Conservation (phyloP, 2,888 invertebrate genomes). For the Melitaea athalia region DNA sequence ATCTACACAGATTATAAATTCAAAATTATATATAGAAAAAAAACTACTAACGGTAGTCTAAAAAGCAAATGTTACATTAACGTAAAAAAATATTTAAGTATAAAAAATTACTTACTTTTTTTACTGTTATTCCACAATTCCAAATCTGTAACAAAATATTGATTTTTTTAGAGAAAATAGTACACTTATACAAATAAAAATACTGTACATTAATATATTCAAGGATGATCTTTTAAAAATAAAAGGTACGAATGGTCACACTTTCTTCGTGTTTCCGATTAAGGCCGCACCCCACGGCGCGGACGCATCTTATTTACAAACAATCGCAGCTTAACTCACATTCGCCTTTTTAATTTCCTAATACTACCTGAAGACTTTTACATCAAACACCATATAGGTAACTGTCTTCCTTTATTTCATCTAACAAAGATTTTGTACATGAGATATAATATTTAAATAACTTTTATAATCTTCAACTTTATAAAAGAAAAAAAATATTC, state of each 20-base stretch:
- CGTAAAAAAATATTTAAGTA: not conserved
- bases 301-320: slow-evolving; percentile 68
- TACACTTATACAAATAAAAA: not conserved
- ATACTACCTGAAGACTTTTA: slow-evolving; percentile 27
- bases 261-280: slow-evolving; percentile 34
- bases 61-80: not conserved
- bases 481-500: too few species aligned
- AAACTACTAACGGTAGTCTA: not conserved
- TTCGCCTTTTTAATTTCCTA: slow-evolving; percentile 43
- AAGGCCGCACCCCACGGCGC: slow-evolving; percentile 55
- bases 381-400: not conserved
- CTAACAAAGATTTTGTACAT: not conserved
- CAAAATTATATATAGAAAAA: not conserved
- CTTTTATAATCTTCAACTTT: too few species aligned
- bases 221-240: slow-evolving; percentile 31
- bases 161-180: slow-evolving; percentile 2
- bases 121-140: slow-evolving; percentile 28
- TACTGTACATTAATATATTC: not conserved
- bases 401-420: slow-evolving; percentile 1
- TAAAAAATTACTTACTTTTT: slow-evolving; percentile 21
- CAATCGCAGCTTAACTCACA: slow-evolving; percentile 58
- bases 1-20: not conserved
- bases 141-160: slow-evolving; percentile 30
- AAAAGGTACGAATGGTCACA: slow-evolving; percentile 37
- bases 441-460: not conserved